Conservation (phyloP, 2,797 vertebrate species). For the Micrastur ruficollis region DNA sequence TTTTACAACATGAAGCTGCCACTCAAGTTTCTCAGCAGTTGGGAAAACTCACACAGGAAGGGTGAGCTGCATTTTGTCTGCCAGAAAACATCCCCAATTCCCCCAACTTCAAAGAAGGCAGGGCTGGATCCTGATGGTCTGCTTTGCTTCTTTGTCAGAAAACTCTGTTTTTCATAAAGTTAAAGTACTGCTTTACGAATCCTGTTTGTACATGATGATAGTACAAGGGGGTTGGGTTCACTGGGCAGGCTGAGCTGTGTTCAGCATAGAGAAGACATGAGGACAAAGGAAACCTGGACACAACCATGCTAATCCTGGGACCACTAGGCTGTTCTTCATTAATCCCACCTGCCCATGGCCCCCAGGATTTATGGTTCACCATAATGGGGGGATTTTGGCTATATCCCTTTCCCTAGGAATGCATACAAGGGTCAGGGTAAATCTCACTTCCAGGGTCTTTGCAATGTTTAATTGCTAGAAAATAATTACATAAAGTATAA, state of each 20-base stretch:
- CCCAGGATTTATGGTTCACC: constrained; percentile 25
- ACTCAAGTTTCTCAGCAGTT: constrained; percentile 1
- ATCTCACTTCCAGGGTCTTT: background rate
- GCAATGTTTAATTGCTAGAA: background rate
- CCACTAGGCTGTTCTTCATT: background rate
- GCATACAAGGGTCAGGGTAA: background rate
- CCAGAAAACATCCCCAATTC: constrained; percentile 31
- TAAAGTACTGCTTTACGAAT: background rate
- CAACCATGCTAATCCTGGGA: background rate
- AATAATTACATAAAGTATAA: background rate
- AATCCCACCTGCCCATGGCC: background rate
- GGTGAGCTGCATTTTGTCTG: constrained; percentile 8
- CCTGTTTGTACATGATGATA: background rate
- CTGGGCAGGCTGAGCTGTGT: background rate
- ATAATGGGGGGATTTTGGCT: background rate
- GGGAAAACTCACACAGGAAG: constrained; percentile 16
- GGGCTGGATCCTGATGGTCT: background rate
- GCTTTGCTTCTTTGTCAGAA: background rate
- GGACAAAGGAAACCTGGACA: background rate
- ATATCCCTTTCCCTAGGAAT: background rate
- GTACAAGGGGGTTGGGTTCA: background rate
- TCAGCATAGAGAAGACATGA: background rate
- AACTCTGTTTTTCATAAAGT: background rate
- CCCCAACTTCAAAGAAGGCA: background rate
- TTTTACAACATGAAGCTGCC: constrained; percentile 39